These are phyloP conservation scores for Aythya baeri DNA, from an alignment of 2,113 vertebrate genomes.

Conservation along the genomic window DNA sequence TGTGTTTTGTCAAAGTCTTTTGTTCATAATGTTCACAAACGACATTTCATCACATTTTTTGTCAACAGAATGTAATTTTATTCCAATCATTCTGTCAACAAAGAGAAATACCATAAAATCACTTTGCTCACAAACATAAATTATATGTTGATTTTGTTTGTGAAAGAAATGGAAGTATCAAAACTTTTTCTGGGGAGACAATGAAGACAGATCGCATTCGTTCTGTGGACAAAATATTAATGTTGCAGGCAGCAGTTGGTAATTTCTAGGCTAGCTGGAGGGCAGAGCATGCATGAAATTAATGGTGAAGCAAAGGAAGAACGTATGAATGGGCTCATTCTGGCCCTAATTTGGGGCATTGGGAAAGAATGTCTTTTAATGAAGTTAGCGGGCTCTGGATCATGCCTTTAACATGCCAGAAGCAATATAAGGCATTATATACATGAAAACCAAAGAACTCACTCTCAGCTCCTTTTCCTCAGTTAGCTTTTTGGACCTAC, in stretches of 20 bases:
- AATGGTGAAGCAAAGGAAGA: background rate
- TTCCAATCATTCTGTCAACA: conserved; percentile 69
- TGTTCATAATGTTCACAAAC: conserved; percentile 25
- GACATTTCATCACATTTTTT: conserved; percentile 59
- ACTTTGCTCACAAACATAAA: conserved; percentile 55
- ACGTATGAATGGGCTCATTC: background rate
- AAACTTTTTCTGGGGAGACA: conserved; percentile 36
- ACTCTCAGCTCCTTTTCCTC: background rate
- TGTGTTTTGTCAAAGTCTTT: conserved; percentile 43
- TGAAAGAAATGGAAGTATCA: conserved; percentile 46
- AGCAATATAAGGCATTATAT: background rate
- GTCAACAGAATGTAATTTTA: conserved; percentile 69
- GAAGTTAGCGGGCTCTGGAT: background rate
- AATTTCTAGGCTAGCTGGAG: background rate
- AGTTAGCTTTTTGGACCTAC: background rate
- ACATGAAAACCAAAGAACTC: background rate
- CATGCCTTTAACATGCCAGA: background rate
- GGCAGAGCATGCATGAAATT: background rate
- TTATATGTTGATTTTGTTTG: conserved; percentile 40
- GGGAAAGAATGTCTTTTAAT: background rate
- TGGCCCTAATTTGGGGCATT: rapidly evolving
- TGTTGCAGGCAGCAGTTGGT: background rate
- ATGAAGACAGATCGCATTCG: conserved; percentile 14
- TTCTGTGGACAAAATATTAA: conserved; percentile 22
- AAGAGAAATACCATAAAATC: conserved; percentile 58